A percentile compares a stretch with the other conserved stretches of the same genome.
Conservation (phyloP, 2,113 vertebrate species). For the Hemiscyllium ocellatum region DNA sequence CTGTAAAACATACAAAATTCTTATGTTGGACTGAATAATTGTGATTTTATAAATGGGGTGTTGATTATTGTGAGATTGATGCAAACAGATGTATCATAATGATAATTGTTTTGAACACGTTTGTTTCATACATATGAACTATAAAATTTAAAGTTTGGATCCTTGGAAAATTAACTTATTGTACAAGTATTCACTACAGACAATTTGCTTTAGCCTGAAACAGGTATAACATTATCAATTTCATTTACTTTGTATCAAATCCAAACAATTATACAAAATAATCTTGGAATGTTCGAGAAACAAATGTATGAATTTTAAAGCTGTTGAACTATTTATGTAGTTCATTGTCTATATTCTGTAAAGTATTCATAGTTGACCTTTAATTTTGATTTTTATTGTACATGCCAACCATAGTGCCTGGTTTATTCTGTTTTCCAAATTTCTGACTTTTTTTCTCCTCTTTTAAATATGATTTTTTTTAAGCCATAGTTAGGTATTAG, state of each 20-base stretch:
- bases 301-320: background rate
- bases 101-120: background rate
- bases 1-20: background rate
- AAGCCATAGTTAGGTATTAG: background rate
- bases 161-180: background rate
- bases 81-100: background rate
- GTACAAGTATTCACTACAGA: background rate
- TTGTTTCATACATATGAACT: background rate
- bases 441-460: background rate
- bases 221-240: background rate
- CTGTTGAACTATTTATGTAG: background rate
- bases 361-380: background rate
- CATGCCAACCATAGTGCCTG: background rate
- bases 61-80: slow-evolving; percentile 1
- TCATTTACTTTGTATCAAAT: background rate
- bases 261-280: background rate
- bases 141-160: background rate
- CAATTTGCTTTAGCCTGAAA: background rate
- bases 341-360: background rate
- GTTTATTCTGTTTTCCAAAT: background rate
- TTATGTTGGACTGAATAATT: background rate
- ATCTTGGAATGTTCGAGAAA: background rate
- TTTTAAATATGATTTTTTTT: background rate
- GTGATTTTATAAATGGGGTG: background rate
- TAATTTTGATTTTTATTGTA: background rate